Conservation (phyloP, 2,888 invertebrate genomes). For the Hyposoter dolosus region DNA sequence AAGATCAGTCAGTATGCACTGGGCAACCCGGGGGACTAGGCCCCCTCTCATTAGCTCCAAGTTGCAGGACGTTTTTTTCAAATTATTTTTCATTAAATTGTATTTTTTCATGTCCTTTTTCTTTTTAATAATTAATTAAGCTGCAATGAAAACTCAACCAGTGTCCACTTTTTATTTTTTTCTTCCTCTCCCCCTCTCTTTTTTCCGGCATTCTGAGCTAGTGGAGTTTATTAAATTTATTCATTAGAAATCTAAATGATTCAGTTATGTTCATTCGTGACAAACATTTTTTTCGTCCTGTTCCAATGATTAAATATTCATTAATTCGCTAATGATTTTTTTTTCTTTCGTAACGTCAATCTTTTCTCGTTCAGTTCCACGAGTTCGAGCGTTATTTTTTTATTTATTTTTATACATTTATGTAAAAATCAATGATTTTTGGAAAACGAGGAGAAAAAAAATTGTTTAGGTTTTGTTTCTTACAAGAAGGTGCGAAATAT, state of each 20-base stretch:
- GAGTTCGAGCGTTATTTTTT: neutral
- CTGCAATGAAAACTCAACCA: slow-evolving; percentile 35
- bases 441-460: neutral
- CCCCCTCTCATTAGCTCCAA: slow-evolving; percentile 67
- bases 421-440: neutral
- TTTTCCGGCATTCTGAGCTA: slow-evolving; percentile 17
- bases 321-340: neutral
- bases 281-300: neutral
- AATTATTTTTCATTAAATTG: slow-evolving; percentile 11
- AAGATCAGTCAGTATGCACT: slow-evolving; percentile 50
- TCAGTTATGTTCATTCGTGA: neutral
- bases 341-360: neutral
- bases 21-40: slow-evolving; percentile 57
- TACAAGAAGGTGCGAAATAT: slow-evolving; percentile 10
- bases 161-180: slow-evolving; percentile 6
- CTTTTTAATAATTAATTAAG: slow-evolving; percentile 60
- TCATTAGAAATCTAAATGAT: slow-evolving; percentile 13
- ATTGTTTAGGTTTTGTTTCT: neutral
- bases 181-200: neutral
- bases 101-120: slow-evolving; percentile 30
- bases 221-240: neutral
- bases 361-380: neutral
- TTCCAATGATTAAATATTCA: neutral
- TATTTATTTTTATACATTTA: neutral
- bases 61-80: slow-evolving; percentile 14